phyloP scores from a whole-genome alignment of 2,888 invertebrate genomes.

The Tetanocera ferruginea region DNA sequence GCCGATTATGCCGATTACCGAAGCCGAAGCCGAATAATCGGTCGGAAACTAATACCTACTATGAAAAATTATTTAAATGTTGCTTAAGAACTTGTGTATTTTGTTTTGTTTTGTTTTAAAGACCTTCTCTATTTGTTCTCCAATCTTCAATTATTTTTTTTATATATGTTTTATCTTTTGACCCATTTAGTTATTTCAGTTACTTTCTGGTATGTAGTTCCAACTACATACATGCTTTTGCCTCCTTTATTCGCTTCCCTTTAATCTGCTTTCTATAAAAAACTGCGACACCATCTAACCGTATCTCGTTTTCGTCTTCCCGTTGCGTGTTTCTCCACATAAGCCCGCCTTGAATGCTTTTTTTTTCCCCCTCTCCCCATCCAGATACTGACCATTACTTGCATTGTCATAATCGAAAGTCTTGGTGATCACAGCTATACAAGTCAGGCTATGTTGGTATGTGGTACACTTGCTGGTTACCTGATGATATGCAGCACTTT shows the following conservation, averaged over 20 bases:
- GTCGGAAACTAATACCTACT: too few species aligned
- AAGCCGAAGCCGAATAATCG: too few species aligned
- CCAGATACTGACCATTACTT: conserved; percentile 55
- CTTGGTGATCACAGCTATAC: conserved; percentile 57
- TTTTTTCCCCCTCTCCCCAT: neutral
- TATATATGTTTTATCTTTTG: too few species aligned
- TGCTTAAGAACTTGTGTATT: too few species aligned
- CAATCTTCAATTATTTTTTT: too few species aligned
- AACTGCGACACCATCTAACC: neutral
- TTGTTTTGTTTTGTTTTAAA: too few species aligned
- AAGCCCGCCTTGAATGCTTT: neutral
- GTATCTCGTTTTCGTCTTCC: neutral
- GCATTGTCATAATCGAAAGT: conserved; percentile 59
- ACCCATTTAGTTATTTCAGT: too few species aligned
- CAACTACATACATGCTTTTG: neutral
- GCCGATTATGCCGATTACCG: too few species aligned
- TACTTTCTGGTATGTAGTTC: neutral
- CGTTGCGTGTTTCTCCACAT: neutral
- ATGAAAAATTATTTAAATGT: too few species aligned
- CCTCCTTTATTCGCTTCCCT: neutral
- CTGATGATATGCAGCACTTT: conserved; percentile 58
- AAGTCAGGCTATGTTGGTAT: conserved; percentile 62
- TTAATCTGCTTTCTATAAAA: neutral
- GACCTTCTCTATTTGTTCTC: too few species aligned
- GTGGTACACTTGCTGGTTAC: conserved; percentile 61